A percentile compares a stretch with the other conserved stretches of the same genome.
Conservation (phyloP, 35 echinoderm and acorn worm genomes). For the Stichopus chloronotus region DNA sequence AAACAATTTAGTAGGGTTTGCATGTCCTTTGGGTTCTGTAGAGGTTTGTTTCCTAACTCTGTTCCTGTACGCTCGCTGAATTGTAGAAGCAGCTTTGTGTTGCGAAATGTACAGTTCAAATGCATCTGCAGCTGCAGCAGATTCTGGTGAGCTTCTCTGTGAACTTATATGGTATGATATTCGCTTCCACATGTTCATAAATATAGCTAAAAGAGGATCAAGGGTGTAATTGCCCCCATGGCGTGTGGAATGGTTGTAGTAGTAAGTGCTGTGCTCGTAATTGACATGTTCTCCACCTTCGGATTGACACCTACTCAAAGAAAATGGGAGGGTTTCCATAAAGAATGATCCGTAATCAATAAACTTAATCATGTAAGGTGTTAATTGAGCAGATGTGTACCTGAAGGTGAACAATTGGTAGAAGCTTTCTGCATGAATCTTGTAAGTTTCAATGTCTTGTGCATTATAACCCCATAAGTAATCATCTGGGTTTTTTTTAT, state of each 20-base stretch:
- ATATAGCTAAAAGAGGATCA: slow-evolving; percentile 57
- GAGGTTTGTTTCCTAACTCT: not conserved
- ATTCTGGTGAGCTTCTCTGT: not conserved
- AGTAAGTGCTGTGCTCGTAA: slow-evolving; percentile 66
- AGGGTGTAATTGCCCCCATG: slow-evolving; percentile 68
- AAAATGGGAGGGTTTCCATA: slow-evolving; percentile 39
- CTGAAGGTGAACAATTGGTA: slow-evolving; percentile 57
- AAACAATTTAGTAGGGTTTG: not conserved
- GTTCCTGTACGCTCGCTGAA: not conserved
- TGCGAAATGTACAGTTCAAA: not conserved
- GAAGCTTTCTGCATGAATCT: slow-evolving; percentile 58
- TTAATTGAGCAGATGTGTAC: slow-evolving; percentile 58
- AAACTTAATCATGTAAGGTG: slow-evolving; percentile 80
- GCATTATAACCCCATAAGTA: slow-evolving; percentile 59
- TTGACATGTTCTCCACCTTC: slow-evolving; percentile 78
- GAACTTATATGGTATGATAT: slow-evolving; percentile 35
- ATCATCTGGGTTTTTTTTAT: slow-evolving; percentile 46
- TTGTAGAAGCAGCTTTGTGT: not conserved
- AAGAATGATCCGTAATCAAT: slow-evolving; percentile 65
- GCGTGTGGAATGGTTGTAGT: slow-evolving; percentile 73
- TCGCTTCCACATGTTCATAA: slow-evolving; percentile 53
- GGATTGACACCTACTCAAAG: slow-evolving; percentile 60
- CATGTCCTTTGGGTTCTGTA: not conserved
- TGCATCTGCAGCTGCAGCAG: not conserved
- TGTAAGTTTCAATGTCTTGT: slow-evolving; percentile 25